Evolutionary conservation across 35 echinoderm and acorn worm species (phyloP).

Genomic region (Stichopus chloronotus): DNA sequence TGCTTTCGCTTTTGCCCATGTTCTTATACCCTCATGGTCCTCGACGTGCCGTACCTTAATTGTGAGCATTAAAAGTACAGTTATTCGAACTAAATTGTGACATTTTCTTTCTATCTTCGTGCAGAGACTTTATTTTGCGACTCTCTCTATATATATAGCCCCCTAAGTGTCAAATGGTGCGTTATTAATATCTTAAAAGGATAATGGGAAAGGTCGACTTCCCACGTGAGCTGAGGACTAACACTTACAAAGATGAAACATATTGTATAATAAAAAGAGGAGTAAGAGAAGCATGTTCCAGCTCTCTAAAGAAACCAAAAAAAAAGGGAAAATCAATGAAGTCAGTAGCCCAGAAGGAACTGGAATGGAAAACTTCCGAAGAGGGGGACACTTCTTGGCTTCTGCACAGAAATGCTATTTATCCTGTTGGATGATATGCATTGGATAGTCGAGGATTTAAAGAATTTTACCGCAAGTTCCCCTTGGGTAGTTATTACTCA

Average conservation of each 20-base stretch:
- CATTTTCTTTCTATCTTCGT: neutral
- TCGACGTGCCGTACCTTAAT: neutral
- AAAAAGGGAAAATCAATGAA: neutral
- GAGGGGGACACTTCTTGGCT: neutral
- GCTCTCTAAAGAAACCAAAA: no score
- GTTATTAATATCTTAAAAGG: conserved; percentile 13
- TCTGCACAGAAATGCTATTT: neutral
- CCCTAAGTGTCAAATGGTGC: neutral
- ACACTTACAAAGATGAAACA: neutral
- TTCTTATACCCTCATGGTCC: no score
- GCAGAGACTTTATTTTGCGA: neutral
- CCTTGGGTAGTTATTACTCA: no score
- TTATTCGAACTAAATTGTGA: neutral
- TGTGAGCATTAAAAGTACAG: neutral
- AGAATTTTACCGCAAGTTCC: no score
- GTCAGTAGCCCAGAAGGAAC: neutral
- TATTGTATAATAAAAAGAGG: no score
- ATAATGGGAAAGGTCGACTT: conserved; percentile 7
- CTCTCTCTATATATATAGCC: neutral
- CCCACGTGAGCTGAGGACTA: neutral
- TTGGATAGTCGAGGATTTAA: no score
- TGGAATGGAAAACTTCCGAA: neutral
- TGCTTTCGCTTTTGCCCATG: no score
- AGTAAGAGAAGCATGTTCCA: neutral
- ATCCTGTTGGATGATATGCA: neutral